Percentiles rank a stretch among this genome's conserved stretches.
Conservation (phyloP, 1,140 invertebrate genomes). For the Zaprionus kolodkinae region DNA sequence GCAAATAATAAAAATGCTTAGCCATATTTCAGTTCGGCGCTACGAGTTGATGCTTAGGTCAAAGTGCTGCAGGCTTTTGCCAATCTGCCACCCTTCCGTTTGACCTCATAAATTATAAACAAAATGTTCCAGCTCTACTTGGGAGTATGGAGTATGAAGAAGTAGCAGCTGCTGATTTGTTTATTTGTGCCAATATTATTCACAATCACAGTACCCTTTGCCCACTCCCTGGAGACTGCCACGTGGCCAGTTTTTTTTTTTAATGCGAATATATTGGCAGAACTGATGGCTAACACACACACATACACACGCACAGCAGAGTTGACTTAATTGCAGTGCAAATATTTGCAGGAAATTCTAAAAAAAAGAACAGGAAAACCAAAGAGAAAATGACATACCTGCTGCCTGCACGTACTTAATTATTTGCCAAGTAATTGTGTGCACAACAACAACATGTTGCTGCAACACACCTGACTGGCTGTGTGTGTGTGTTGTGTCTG, state of each 20-base stretch:
- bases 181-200: slow-evolving; percentile 70
- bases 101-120: slow-evolving; percentile 61
- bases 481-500: background rate
- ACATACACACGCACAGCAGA: background rate
- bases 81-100: slow-evolving; percentile 42
- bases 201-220: slow-evolving; percentile 46
- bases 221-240: slow-evolving; percentile 23
- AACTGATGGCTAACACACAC: slow-evolving; percentile 2
- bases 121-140: slow-evolving; percentile 32
- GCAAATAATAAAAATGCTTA: slow-evolving; percentile 73
- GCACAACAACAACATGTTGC: slow-evolving; percentile 44
- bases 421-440: slow-evolving; percentile 53
- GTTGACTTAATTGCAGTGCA: slow-evolving; percentile 52
- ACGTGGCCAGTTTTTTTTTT: slow-evolving; percentile 35
- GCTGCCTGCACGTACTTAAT: slow-evolving; percentile 60
- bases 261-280: slow-evolving; percentile 41
- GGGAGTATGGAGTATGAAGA: too few species aligned
- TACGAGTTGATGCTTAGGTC: slow-evolving; percentile 1
- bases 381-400: slow-evolving; percentile 12
- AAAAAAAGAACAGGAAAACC: slow-evolving; percentile 32
- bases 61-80: slow-evolving; percentile 9
- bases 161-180: slow-evolving; percentile 68
- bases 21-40: slow-evolving; percentile 66
- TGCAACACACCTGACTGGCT: slow-evolving; percentile 7
- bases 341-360: slow-evolving; percentile 42